Percentiles rank a stretch among this genome's conserved stretches.
phyloP scores from a whole-genome alignment of 2,888 invertebrate genomes.

The Dioctria linearis region DNA sequence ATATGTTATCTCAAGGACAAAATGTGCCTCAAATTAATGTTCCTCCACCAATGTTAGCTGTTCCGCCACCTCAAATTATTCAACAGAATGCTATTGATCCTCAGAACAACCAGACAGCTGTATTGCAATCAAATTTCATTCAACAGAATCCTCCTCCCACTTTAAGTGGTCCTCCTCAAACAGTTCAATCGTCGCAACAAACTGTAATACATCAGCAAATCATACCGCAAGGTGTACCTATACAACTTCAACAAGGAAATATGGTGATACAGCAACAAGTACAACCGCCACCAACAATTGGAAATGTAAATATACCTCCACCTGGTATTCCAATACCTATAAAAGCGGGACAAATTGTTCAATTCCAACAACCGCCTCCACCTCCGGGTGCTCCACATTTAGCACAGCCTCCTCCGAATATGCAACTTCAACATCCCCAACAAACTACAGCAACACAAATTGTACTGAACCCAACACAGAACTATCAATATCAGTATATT shows the following conservation, averaged over 20 bases:
- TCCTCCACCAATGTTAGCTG: constrained; percentile 60
- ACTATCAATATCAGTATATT: constrained; percentile 61
- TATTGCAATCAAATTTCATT: constrained; percentile 58
- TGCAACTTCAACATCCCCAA: constrained; percentile 59
- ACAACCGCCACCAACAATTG: constrained; percentile 53
- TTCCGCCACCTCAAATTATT: constrained; percentile 54
- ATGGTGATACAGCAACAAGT: constrained; percentile 61
- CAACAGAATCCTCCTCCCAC: constrained; percentile 57
- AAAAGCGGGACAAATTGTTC: constrained; percentile 59
- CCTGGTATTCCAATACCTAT: constrained; percentile 59
- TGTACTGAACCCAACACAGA: constrained; percentile 60
- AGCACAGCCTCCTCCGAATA: constrained; percentile 60
- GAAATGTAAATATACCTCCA: constrained; percentile 60
- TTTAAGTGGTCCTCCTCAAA: constrained; percentile 52
- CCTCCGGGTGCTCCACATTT: constrained; percentile 55
- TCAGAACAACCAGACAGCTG: constrained; percentile 50
- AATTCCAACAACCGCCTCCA: constrained; percentile 60
- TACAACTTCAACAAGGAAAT: constrained; percentile 62
- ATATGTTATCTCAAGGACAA: constrained; percentile 56
- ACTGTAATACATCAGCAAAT: constrained; percentile 62
- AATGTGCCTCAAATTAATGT: constrained; percentile 61
- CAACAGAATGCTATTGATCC: constrained; percentile 55
- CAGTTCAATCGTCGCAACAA: constrained; percentile 56
- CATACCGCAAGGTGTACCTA: constrained; percentile 61
- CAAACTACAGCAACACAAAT: constrained; percentile 58